Conservation (phyloP, 2,888 invertebrate species). For the Hypolimnas misippus region DNA sequence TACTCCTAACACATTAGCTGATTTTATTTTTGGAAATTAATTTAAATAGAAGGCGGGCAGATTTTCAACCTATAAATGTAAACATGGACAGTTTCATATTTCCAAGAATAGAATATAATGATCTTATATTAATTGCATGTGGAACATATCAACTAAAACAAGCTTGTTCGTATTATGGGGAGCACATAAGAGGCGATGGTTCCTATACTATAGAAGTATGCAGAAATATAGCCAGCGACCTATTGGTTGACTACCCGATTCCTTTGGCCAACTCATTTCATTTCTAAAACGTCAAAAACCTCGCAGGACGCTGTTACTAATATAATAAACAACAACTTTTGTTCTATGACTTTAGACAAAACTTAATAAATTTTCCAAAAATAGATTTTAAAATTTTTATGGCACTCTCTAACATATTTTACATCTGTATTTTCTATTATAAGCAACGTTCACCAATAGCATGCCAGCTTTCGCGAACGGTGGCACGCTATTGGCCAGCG, state of each 20-base stretch:
- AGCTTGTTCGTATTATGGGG: constrained; percentile 22
- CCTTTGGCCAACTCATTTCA: background rate
- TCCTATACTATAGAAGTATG: constrained; percentile 18
- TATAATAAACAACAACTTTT: no score
- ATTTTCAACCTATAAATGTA: background rate
- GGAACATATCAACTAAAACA: constrained; percentile 9
- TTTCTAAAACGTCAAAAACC: no score
- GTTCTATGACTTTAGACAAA: no score
- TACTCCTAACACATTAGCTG: constrained; percentile 1
- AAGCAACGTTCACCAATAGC: no score
- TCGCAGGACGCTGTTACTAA: no score
- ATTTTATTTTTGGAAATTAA: background rate
- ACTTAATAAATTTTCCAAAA: no score
- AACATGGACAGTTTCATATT: constrained; percentile 4
- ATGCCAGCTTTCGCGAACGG: no score
- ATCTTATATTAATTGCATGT: constrained; percentile 5
- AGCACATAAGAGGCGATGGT: constrained; percentile 13
- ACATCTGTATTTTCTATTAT: no score
- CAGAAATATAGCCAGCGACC: constrained; percentile 8
- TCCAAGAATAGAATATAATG: background rate
- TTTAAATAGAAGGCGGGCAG: constrained; percentile 1
- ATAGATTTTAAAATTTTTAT: no score
- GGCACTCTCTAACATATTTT: no score
- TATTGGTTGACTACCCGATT: background rate
- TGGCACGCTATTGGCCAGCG: no score